These are phyloP conservation scores for Leptoclinus maculatus DNA, from an alignment of 2,797 vertebrate species.

Conservation along the genomic window DNA sequence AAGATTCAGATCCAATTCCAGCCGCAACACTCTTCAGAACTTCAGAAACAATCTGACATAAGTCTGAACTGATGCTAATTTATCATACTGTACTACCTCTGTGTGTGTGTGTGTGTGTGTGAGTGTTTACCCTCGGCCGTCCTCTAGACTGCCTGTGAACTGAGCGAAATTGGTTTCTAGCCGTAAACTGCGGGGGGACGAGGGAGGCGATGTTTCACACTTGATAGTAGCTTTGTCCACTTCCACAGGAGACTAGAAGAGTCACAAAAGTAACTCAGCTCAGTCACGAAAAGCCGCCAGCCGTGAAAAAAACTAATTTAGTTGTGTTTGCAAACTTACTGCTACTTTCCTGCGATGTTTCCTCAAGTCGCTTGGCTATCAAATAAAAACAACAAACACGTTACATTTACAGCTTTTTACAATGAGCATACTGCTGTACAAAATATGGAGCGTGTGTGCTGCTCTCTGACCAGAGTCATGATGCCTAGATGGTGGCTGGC, in stretches of 20 bases:
- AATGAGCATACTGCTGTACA: neutral
- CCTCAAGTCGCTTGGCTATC: constrained; percentile 95
- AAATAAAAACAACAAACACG: constrained; percentile 48
- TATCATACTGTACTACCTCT: neutral
- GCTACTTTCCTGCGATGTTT: constrained; percentile 96
- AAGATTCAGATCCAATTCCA: neutral
- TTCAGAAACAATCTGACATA: neutral
- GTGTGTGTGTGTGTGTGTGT: constrained; percentile 1
- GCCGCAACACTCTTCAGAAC: neutral
- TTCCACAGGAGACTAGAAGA: constrained; percentile 92
- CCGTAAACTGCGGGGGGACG: constrained; percentile 92
- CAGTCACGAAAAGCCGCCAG: neutral
- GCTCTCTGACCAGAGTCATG: constrained; percentile 92
- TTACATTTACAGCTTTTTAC: constrained; percentile 3
- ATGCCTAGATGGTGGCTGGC: constrained; percentile 94
- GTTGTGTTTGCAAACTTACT: constrained; percentile 82
- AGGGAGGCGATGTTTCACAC: constrained; percentile 96
- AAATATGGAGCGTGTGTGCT: neutral
- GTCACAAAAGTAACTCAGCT: constrained; percentile 26
- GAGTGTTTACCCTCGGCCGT: constrained; percentile 88
- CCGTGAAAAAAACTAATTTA: neutral
- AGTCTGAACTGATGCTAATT: neutral
- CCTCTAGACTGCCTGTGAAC: constrained; percentile 92
- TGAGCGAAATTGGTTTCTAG: constrained; percentile 92
- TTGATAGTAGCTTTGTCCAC: constrained; percentile 98